Conservation (phyloP, 2,888 invertebrate genomes). For the Brachypalpus laphriformis region DNA sequence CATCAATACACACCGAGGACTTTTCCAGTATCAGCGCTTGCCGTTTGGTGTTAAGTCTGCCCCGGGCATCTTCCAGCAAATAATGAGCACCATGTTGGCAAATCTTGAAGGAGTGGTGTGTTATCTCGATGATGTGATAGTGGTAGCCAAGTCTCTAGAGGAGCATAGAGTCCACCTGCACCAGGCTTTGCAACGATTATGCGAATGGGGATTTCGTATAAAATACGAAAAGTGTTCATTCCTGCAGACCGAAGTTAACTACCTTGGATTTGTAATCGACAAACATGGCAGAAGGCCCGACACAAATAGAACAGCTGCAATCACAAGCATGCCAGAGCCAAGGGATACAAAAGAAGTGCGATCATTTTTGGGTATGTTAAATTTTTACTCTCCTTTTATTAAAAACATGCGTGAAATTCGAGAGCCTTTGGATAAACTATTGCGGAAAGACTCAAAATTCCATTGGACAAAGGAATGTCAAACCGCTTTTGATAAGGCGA, state of each 20-base stretch:
- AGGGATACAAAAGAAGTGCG: slow-evolving; percentile 51
- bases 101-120: slow-evolving; percentile 21
- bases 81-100: slow-evolving; percentile 68
- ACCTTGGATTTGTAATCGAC: slow-evolving; percentile 35
- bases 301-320: slow-evolving; percentile 35
- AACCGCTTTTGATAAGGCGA: slow-evolving; percentile 13
- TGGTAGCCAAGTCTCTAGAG: not conserved
- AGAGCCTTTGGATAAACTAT: not conserved
- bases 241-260: slow-evolving; percentile 25
- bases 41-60: slow-evolving; percentile 72
- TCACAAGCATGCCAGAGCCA: slow-evolving; percentile 62
- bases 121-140: slow-evolving; percentile 38
- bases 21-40: slow-evolving; percentile 60
- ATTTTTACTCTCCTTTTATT: slow-evolving; percentile 24
- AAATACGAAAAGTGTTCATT: slow-evolving; percentile 67
- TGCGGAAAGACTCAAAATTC: slow-evolving; percentile 1
- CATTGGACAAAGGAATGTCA: slow-evolving; percentile 17
- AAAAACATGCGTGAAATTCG: slow-evolving; percentile 10
- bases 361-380: slow-evolving; percentile 42
- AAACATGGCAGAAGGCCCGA: slow-evolving; percentile 43
- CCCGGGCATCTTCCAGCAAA: slow-evolving; percentile 72
- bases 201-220: slow-evolving; percentile 54
- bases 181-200: slow-evolving; percentile 23
- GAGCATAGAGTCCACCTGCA: slow-evolving; percentile 20
- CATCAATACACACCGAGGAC: slow-evolving; percentile 63